A percentile compares a stretch with the other conserved stretches of the same genome.
phyloP scores from a whole-genome alignment of 2,888 invertebrate species.

The Morpho deidamia region DNA sequence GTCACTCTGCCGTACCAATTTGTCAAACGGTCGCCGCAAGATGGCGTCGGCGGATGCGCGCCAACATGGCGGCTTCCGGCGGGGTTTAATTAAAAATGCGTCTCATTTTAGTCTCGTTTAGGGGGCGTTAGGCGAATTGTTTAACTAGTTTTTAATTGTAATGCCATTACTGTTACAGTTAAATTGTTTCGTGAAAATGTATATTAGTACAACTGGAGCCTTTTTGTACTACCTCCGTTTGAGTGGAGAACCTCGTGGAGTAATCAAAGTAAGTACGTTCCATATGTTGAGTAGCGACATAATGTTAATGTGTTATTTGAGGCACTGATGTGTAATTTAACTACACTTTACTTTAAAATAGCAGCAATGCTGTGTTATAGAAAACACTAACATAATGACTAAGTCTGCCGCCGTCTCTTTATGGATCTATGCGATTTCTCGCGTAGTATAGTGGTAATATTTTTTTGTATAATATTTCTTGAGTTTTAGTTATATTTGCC shows the following conservation, averaged over 20 bases:
- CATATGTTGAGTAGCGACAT: conserved; percentile 1
- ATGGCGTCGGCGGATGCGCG: conserved; percentile 63
- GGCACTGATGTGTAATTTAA: not conserved
- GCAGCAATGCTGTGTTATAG: not conserved
- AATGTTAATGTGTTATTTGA: not conserved
- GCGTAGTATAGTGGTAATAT: no score
- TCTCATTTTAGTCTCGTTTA: conserved; percentile 60
- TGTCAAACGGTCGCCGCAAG: conserved; percentile 74
- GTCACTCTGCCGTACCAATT: conserved; percentile 77
- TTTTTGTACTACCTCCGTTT: conserved; percentile 9
- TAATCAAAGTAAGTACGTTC: conserved; percentile 7
- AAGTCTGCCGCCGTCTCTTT: no score
- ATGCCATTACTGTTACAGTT: conserved; percentile 26
- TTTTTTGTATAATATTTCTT: no score
- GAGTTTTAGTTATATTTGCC: no score
- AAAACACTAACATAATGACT: not conserved
- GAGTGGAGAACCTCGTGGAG: not conserved
- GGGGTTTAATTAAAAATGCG: conserved; percentile 74
- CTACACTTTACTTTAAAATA: not conserved
- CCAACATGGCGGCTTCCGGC: conserved; percentile 65
- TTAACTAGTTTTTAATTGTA: conserved; percentile 37
- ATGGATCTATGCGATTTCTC: no score
- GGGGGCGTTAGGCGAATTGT: conserved; percentile 41
- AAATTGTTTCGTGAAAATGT: conserved; percentile 20
- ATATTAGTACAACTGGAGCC: conserved; percentile 12